These are phyloP conservation scores for Microplitis mediator DNA, from an alignment of 1,140 invertebrate genomes.

Conservation along the genomic window DNA sequence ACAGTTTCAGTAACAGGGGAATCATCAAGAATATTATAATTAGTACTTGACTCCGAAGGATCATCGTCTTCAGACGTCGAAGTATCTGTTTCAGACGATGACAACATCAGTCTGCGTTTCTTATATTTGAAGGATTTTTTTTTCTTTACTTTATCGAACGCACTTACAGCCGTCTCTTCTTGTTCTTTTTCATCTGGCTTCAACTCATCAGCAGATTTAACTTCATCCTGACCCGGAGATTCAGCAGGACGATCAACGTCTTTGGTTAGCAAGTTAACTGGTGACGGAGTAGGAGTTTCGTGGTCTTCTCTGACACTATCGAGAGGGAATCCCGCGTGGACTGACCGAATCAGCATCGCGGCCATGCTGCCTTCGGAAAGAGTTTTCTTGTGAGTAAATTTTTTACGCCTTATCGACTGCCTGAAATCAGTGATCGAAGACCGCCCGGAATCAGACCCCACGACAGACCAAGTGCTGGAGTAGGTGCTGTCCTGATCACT, in stretches of 20 bases:
- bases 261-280: conserved; percentile 44
- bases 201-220: not conserved
- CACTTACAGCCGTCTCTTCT: not conserved
- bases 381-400: conserved; percentile 63
- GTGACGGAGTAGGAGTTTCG: conserved; percentile 55
- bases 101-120: conserved; percentile 45
- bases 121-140: conserved; percentile 7
- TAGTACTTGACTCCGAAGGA: conserved; percentile 52
- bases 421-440: conserved; percentile 38
- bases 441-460: conserved; percentile 38
- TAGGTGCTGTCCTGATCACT: conserved; percentile 42
- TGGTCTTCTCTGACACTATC: conserved; percentile 66
- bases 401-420: conserved; percentile 49
- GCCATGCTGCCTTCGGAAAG: conserved; percentile 66
- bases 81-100: conserved; percentile 52
- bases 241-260: not conserved
- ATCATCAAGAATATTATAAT: conserved; percentile 37
- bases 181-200: not conserved
- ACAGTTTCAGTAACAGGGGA: conserved; percentile 12
- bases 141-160: not conserved
- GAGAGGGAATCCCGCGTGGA: conserved; percentile 65
- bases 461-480: conserved; percentile 45
- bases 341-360: conserved; percentile 68
- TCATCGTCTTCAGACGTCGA: conserved; percentile 44
- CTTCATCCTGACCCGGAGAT: conserved; percentile 5